These are phyloP conservation scores for Acropora yongei DNA, from an alignment of 64 coral and sea anemone species.

Conservation along the genomic window DNA sequence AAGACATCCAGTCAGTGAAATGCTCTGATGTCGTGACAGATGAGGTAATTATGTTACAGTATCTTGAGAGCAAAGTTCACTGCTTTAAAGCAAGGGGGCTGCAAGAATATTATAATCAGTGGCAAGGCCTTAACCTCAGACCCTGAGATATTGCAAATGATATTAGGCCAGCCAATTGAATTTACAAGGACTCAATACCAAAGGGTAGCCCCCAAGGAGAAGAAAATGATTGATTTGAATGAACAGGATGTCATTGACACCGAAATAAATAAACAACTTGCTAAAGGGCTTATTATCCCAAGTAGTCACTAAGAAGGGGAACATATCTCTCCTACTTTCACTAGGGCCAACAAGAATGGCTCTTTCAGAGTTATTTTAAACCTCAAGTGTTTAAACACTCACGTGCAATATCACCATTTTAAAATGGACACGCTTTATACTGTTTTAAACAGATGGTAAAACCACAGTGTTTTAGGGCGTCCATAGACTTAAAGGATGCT, in stretches of 20 bases:
- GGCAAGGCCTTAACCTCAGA: constrained; percentile 39
- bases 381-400: no score
- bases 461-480: no score
- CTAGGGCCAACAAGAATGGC: no score
- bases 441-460: no score
- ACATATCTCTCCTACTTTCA: no score
- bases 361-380: no score
- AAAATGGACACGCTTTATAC: no score
- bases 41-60: constrained; percentile 36
- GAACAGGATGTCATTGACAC: constrained; percentile 12
- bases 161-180: constrained; percentile 38
- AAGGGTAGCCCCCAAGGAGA: neutral
- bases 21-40: constrained; percentile 17
- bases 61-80: constrained; percentile 24
- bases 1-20: constrained; percentile 44
- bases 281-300: constrained; percentile 14
- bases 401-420: no score
- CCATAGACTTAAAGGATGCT: no score
- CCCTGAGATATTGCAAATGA: constrained; percentile 49
- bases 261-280: constrained; percentile 33
- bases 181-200: constrained; percentile 24
- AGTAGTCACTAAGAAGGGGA: neutral
- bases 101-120: constrained; percentile 29
- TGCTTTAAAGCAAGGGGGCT: constrained; percentile 48
- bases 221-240: no score